Percentiles rank a stretch among this genome's conserved stretches.
Evolutionary conservation across 2,888 invertebrate genomes (phyloP).

Genomic region (Ochropleura plecta): DNA sequence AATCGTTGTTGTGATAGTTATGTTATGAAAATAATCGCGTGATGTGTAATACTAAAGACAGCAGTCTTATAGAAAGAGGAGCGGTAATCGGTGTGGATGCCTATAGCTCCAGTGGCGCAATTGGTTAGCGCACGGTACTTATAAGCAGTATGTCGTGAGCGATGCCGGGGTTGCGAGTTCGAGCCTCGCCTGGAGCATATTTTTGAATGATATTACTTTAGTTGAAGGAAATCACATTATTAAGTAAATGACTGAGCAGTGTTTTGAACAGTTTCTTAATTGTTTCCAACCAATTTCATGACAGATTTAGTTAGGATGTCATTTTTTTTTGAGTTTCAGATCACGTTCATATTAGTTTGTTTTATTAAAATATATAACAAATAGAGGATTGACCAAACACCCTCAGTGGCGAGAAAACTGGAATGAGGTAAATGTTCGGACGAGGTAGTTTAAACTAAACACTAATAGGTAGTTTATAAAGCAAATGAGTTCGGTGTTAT

Average conservation of each 20-base stretch:
- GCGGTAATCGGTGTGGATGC: constrained; percentile 19
- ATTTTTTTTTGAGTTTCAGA: background rate
- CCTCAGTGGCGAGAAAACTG: background rate
- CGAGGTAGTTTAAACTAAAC: background rate
- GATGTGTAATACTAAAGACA: background rate
- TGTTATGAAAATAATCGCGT: background rate
- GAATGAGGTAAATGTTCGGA: background rate
- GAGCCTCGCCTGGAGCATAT: constrained; percentile 68
- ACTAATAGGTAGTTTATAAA: background rate
- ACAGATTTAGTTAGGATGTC: background rate
- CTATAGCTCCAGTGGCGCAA: constrained; percentile 99
- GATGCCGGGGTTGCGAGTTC: constrained; percentile 70
- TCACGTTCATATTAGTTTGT: background rate
- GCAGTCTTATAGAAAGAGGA: background rate
- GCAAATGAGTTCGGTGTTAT: background rate
- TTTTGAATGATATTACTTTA: constrained; percentile 35
- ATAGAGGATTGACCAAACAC: background rate
- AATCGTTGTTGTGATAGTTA: constrained; percentile 12
- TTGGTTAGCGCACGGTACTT: constrained; percentile 99
- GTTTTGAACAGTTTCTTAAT: background rate
- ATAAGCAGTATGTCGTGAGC: constrained; percentile 95
- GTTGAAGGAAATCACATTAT: background rate
- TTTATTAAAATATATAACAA: background rate
- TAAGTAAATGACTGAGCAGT: background rate
- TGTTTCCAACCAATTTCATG: background rate